Base-by-base conservation (phyloP, 2,797 vertebrate genomes). In the Typhlichthys eigenmanni region DNA sequence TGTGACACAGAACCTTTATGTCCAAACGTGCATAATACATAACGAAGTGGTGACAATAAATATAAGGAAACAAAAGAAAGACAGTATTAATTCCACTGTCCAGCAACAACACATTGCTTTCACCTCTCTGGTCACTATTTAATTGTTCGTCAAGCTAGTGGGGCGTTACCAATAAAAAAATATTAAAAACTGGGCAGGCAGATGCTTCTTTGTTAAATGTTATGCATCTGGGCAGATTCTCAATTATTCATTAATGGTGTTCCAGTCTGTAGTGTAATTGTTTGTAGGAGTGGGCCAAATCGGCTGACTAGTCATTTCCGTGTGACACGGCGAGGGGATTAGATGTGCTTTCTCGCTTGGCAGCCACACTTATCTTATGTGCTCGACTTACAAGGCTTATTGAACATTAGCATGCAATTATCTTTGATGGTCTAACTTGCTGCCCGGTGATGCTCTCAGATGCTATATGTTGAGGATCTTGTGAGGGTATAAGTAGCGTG, bases 331-430 rank as follows among this genome's bases (percentile, higher is more conserved):
- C 79, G 74, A 75, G 68, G 86, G 84, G 80, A 89, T 87, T 87
- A 88, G 76, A 85, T 79, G 81, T 79, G 85, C 82, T 81, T 81
- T 86, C 78, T 82, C 81, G 82, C 85, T 85, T 85, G 83, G 84
- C 84, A 86, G 82, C 75, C 75, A 78, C 79, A 82, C 81, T 87
- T 85, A 83, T 90, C 80, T 84, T 72, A 78, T 73, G 73, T 69
- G 2, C 50, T 6, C 38, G 75, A 87, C 84, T 87, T 88, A 88
- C 83, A 85, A 86, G 85, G 84, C 85, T 91, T 90, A 88, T 80
- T 88, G 81, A 85, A 90, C 85, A 89, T 90, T 86, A 88, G 82
- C 86, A 85, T 88, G 85, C 80, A 84, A 88, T 88, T 89, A 89
- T 89, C 80, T 88, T 86, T 85, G 80, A 89, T 88, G 79, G 84